Evolutionary conservation across 2,888 invertebrate genomes (phyloP).

Genomic region (Nineta flava): DNA sequence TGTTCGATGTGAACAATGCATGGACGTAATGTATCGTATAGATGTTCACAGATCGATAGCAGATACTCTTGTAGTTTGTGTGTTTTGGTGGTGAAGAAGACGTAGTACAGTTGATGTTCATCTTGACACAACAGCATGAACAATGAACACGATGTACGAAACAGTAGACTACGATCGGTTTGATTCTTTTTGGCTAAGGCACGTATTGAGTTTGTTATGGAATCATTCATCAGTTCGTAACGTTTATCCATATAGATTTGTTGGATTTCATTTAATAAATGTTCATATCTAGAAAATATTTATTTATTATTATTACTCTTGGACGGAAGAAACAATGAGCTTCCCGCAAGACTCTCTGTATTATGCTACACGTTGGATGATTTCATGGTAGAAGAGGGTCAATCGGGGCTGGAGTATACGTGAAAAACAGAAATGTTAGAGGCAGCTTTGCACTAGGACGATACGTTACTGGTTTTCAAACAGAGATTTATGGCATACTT

Average conservation of each 20-base stretch:
- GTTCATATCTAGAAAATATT: constrained; percentile 39
- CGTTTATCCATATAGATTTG: constrained; percentile 68
- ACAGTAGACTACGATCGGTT: constrained; percentile 67
- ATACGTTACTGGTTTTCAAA: no score
- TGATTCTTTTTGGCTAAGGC: constrained; percentile 45
- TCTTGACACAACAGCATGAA: constrained; percentile 88
- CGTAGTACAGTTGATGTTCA: constrained; percentile 78
- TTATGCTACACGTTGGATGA: no score
- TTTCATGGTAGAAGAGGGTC: no score
- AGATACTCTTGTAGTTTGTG: constrained; percentile 32
- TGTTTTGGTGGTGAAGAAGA: constrained; percentile 67
- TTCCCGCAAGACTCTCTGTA: no score
- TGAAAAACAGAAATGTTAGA: no score
- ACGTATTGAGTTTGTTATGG: constrained; percentile 50
- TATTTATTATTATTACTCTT: no score
- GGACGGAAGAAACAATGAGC: no score
- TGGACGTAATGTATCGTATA: constrained; percentile 87
- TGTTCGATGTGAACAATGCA: constrained; percentile 93
- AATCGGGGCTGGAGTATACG: no score
- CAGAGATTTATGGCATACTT: no score
- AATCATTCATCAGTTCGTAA: constrained; percentile 44
- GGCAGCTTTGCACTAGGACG: no score
- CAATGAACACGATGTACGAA: constrained; percentile 77
- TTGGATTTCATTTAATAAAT: constrained; percentile 62
- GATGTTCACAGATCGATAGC: constrained; percentile 44